These are phyloP conservation scores for Drosophila suboccidentalis DNA, from an alignment of 2,888 invertebrate species.

Conservation along the genomic window DNA sequence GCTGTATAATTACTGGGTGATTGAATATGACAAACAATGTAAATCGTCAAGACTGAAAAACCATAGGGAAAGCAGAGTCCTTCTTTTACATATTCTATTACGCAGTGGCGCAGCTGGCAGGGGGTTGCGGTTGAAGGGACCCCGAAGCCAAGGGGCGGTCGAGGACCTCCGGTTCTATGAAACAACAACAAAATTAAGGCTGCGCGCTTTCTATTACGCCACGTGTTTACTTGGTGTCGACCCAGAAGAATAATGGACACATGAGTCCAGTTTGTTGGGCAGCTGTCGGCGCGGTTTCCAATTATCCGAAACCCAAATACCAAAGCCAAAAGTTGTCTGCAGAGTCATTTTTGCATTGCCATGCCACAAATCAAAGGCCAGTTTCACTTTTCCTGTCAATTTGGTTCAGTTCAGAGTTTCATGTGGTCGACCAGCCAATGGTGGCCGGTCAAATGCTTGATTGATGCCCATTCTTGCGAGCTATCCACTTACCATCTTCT, in stretches of 20 bases:
- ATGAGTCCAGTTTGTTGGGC: constrained; percentile 28
- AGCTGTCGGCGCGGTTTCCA: constrained; percentile 68
- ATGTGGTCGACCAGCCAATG: constrained; percentile 59
- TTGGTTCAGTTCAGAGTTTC: constrained; percentile 53
- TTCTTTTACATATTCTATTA: background rate
- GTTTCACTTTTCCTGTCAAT: constrained; percentile 65
- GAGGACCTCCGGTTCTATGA: too few species aligned
- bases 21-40: constrained; percentile 26
- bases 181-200: too few species aligned
- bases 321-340: constrained; percentile 44
- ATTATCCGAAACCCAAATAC: constrained; percentile 60
- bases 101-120: too few species aligned
- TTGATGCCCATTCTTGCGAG: constrained; percentile 29
- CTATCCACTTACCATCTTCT: constrained; percentile 4
- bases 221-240: constrained; percentile 29
- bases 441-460: constrained; percentile 13
- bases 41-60: constrained; percentile 21
- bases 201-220: constrained; percentile 10
- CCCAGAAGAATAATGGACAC: constrained; percentile 34
- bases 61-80: constrained; percentile 5
- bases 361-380: constrained; percentile 63
- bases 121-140: too few species aligned
- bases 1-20: constrained; percentile 17
- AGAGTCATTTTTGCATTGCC: constrained; percentile 47
- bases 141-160: too few species aligned